phyloP scores from a whole-genome alignment of 2,888 invertebrate genomes.

The Carabus problematicus region DNA sequence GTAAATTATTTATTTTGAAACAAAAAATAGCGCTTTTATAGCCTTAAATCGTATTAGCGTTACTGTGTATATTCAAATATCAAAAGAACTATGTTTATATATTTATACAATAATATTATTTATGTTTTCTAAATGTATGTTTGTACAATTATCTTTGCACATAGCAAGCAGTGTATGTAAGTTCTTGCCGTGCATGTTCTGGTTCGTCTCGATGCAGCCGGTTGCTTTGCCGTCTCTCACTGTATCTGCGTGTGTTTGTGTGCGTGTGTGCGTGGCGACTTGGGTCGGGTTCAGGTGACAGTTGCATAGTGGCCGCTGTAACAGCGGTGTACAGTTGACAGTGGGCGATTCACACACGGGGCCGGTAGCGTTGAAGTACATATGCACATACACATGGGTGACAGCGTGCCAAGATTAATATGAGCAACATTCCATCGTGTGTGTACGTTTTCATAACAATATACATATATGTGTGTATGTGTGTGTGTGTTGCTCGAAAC shows the following conservation, averaged over 20 bases:
- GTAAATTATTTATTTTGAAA: too few relatives aligned
- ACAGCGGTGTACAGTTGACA: not conserved
- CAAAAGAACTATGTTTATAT: too few relatives aligned
- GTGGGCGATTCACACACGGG: slow-evolving; percentile 2
- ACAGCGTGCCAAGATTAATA: slow-evolving; percentile 35
- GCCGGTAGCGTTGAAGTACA: not conserved
- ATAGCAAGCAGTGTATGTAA: too few relatives aligned
- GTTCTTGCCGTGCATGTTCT: not conserved
- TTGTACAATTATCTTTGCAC: too few relatives aligned
- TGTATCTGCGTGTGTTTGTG: too few relatives aligned
- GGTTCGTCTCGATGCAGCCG: slow-evolving; percentile 13
- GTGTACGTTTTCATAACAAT: slow-evolving; percentile 39
- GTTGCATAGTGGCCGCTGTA: slow-evolving; percentile 7
- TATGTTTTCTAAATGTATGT: too few relatives aligned
- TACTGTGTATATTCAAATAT: too few relatives aligned
- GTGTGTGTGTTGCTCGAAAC: not conserved
- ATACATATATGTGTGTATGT: not conserved
- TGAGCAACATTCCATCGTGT: slow-evolving; percentile 39
- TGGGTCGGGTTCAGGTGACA: not conserved
- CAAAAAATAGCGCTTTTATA: too few relatives aligned
- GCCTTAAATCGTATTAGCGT: too few relatives aligned
- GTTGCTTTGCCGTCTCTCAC: not conserved
- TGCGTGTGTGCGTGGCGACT: not conserved
- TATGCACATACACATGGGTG: not conserved
- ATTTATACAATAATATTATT: too few relatives aligned